phyloP scores from a whole-genome alignment of 1,140 invertebrate species.

The Coelopa frigida region DNA sequence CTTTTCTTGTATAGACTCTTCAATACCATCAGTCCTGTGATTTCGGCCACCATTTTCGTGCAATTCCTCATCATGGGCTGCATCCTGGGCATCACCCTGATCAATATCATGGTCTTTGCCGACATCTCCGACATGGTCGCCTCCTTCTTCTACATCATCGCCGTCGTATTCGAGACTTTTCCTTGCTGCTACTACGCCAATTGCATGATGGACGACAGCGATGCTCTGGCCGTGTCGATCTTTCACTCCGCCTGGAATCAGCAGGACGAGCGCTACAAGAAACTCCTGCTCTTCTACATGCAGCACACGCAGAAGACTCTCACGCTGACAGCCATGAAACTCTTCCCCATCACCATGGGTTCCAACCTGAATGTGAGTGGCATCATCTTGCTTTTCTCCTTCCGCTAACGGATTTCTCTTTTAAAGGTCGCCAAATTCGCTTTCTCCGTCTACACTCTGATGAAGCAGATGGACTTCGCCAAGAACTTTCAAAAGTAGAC shows the following conservation, averaged over 20 bases:
- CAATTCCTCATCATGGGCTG: constrained; percentile 24
- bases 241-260: constrained; percentile 23
- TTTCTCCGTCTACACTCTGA: constrained; percentile 22
- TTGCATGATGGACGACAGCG: constrained; percentile 18
- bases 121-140: constrained; percentile 19
- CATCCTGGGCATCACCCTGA: constrained; percentile 25
- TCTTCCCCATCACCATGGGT: constrained; percentile 22
- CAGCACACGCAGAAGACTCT: constrained; percentile 21
- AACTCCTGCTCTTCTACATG: constrained; percentile 22
- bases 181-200: constrained; percentile 24
- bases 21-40: constrained; percentile 14
- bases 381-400: too few species aligned
- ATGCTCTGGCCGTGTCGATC: constrained; percentile 17
- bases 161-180: constrained; percentile 20
- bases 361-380: constrained; percentile 23
- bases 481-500: constrained; percentile 2
- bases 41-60: constrained; percentile 24
- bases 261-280: constrained; percentile 17
- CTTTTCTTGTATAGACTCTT: constrained; percentile 7
- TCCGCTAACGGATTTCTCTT: neutral
- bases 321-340: constrained; percentile 18
- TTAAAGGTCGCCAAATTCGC: constrained; percentile 24
- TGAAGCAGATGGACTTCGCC: constrained; percentile 17
- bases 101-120: constrained; percentile 24
- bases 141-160: constrained; percentile 18